Conservation (phyloP, 2,113 vertebrate genomes). For the Platichthys flesus region DNA sequence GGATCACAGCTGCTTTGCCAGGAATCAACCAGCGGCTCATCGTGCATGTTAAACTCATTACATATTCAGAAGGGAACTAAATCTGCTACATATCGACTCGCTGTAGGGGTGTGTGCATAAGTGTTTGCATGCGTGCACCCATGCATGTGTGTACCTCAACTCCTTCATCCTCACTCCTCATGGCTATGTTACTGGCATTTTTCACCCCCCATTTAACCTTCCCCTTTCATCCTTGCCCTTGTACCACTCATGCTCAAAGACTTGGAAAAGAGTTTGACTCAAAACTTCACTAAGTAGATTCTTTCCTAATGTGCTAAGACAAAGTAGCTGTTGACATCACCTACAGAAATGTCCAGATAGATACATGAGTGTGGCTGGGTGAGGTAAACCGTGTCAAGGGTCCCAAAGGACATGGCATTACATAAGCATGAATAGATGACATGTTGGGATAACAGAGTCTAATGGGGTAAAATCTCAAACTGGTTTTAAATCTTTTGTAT, state of each 20-base stretch:
- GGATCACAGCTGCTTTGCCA: constrained; percentile 68
- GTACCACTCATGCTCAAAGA: constrained; percentile 33
- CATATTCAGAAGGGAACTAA: constrained; percentile 73
- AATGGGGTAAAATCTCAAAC: constrained; percentile 34
- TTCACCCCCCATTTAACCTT: constrained; percentile 58
- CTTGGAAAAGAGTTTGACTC: constrained; percentile 34
- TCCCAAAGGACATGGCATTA: not conserved
- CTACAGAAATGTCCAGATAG: not conserved
- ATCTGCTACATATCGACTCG: constrained; percentile 71
- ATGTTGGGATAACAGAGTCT: not conserved
- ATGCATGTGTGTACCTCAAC: constrained; percentile 5
- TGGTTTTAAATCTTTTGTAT: not conserved
- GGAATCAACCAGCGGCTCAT: constrained; percentile 69
- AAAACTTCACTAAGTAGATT: constrained; percentile 18
- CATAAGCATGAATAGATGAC: constrained; percentile 4
- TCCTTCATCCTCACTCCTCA: constrained; percentile 34
- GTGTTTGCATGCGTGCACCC: constrained; percentile 22
- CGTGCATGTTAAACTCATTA: constrained; percentile 75
- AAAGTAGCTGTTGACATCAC: constrained; percentile 28
- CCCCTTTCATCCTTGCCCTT: constrained; percentile 29
- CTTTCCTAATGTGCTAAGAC: constrained; percentile 6
- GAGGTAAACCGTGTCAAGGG: constrained; percentile 10
- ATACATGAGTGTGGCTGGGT: not conserved
- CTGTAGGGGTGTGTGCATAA: constrained; percentile 47
- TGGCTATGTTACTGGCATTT: constrained; percentile 43